phyloP scores from a whole-genome alignment of 2,113 vertebrate species.

The Seriola aureovittata region DNA sequence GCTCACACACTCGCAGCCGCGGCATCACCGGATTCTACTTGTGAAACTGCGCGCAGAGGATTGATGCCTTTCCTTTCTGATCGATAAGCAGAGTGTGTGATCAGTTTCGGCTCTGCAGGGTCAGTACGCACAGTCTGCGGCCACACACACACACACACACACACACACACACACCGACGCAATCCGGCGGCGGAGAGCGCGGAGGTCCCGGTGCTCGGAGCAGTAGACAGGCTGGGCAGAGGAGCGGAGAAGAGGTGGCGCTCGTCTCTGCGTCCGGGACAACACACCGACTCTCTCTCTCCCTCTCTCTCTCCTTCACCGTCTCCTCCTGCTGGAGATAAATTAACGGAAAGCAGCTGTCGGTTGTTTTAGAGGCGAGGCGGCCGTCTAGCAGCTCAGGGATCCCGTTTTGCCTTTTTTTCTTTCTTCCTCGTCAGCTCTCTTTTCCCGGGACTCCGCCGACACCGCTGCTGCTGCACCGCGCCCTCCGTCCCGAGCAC shows the following conservation, averaged over 20 bases:
- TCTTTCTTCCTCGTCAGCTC: not conserved
- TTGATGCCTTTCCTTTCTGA: conserved; percentile 47
- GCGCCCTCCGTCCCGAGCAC: conserved; percentile 53
- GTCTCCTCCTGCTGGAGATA: conserved; percentile 68
- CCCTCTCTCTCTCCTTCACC: conserved; percentile 22
- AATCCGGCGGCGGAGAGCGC: conserved; percentile 31
- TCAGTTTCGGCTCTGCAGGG: conserved; percentile 46
- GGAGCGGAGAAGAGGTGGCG: conserved; percentile 59
- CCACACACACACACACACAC: conserved; percentile 8
- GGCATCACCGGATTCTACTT: conserved; percentile 28
- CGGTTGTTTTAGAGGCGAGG: conserved; percentile 67
- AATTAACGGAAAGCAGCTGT: conserved; percentile 73
- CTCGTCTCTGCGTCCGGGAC: conserved; percentile 62
- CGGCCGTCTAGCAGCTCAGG: conserved; percentile 67
- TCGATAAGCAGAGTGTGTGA: conserved; percentile 61
- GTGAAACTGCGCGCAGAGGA: conserved; percentile 56
- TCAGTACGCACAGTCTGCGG: conserved; percentile 46
- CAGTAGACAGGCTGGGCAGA: conserved; percentile 39
- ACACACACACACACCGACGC: conserved; percentile 17
- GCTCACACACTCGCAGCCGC: conserved; percentile 6
- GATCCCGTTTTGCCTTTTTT: conserved; percentile 39
- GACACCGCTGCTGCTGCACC: conserved; percentile 50
- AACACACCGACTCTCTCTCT: conserved; percentile 37
- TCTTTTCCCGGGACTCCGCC: conserved; percentile 45
- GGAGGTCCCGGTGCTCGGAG: conserved; percentile 50